These are phyloP conservation scores for Agriopis marginaria DNA, from an alignment of 2,888 invertebrate genomes.

Conservation along the genomic window DNA sequence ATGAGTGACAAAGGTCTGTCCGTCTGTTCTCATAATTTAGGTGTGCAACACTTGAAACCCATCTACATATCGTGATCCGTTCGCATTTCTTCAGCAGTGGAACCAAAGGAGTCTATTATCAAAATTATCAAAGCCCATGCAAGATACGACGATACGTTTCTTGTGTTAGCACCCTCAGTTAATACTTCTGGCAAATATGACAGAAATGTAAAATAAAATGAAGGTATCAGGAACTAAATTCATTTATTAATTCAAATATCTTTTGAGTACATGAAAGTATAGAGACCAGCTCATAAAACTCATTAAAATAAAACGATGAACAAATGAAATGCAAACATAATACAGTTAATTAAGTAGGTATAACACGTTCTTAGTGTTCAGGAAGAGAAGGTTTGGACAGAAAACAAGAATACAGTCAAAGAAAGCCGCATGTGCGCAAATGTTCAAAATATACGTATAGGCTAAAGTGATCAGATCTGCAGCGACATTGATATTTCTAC, in stretches of 20 bases:
- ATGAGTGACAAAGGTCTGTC: slow-evolving; percentile 51
- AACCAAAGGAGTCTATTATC: neutral
- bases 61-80: neutral
- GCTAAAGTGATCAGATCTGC: slow-evolving; percentile 48
- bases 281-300: slow-evolving; percentile 82
- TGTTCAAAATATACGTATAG: slow-evolving; percentile 16
- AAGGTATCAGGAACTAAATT: slow-evolving; percentile 66
- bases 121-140: neutral
- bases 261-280: slow-evolving; percentile 80
- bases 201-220: slow-evolving; percentile 49
- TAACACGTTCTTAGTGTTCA: slow-evolving; percentile 54
- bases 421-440: slow-evolving; percentile 40
- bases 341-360: slow-evolving; percentile 66
- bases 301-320: slow-evolving; percentile 65
- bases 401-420: slow-evolving; percentile 44
- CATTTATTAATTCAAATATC: slow-evolving; percentile 70
- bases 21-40: slow-evolving; percentile 21
- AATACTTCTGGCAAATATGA: slow-evolving; percentile 50
- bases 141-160: slow-evolving; percentile 11
- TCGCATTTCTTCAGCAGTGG: neutral
- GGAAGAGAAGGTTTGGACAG: slow-evolving; percentile 38
- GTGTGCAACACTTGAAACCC: slow-evolving; percentile 13
- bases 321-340: slow-evolving; percentile 78
- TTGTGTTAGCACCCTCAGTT: slow-evolving; percentile 17
- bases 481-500: slow-evolving; percentile 39